Percentiles rank a stretch among this genome's conserved stretches.
Conservation (phyloP, 2,888 invertebrate species). For the Nemotelus nigrinus region DNA sequence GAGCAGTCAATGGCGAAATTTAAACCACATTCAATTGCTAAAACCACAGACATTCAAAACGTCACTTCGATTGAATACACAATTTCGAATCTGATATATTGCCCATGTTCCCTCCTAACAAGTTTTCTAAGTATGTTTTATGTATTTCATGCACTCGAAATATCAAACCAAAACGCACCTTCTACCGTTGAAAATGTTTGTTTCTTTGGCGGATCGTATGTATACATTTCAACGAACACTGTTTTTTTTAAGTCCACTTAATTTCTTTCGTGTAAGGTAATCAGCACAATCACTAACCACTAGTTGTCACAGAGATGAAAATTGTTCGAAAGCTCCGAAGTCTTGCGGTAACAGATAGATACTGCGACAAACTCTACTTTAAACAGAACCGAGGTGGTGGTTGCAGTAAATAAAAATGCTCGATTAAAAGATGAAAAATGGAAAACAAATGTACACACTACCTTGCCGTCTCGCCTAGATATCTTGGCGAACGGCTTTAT, state of each 20-base stretch:
- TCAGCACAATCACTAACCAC: not conserved
- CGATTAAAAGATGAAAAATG: conserved; percentile 19
- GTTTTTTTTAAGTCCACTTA: not conserved
- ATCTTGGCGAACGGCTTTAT: conserved; percentile 12
- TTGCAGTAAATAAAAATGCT: too few species aligned
- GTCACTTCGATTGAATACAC: too few species aligned
- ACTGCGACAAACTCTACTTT: conserved; percentile 21
- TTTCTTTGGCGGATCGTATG: conserved; percentile 79
- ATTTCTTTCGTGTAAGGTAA: not conserved
- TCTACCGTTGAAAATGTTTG: conserved; percentile 80
- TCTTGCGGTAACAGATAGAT: conserved; percentile 19
- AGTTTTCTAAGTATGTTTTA: too few species aligned
- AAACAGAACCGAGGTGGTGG: not conserved
- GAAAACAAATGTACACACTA: conserved; percentile 10
- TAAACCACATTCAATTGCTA: too few species aligned
- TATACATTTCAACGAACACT: conserved; percentile 67
- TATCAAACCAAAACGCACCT: conserved; percentile 67
- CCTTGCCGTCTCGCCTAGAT: not conserved
- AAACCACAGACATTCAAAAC: too few species aligned
- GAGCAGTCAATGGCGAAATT: too few species aligned
- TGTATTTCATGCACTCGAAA: too few species aligned
- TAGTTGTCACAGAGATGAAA: not conserved
- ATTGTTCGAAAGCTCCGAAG: not conserved
- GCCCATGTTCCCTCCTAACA: too few species aligned
- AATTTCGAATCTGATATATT: too few species aligned